Evolutionary conservation across 2,797 vertebrate genomes (phyloP).

Genomic region (Tamandua tetradactyla): DNA sequence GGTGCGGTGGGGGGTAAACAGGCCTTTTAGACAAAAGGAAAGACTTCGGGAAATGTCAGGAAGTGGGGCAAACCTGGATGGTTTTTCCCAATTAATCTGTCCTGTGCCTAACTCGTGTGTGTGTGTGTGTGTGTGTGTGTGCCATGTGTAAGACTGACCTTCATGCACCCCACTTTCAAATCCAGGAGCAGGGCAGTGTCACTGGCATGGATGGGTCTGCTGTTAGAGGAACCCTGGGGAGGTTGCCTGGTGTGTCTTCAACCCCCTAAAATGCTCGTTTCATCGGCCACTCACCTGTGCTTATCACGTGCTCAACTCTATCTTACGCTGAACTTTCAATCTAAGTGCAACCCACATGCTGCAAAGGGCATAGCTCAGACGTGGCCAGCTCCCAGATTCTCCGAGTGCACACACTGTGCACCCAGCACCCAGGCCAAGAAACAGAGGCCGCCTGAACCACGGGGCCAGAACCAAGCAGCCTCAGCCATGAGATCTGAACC

Average conservation of each 20-base stretch:
- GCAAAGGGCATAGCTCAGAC: background rate
- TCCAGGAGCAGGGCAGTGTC: background rate
- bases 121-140: no score
- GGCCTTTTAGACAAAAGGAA: background rate
- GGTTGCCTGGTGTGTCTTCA: background rate
- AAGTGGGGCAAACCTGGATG: no score
- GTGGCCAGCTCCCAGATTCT: no score
- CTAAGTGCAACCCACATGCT: background rate
- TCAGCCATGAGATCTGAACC: no score
- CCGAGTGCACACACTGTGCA: background rate
- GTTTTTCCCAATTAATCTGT: background rate
- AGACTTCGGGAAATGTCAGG: background rate
- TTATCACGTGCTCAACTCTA: background rate
- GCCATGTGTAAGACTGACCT: background rate
- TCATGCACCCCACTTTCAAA: background rate
- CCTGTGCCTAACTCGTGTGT: background rate
- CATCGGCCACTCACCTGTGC: no score
- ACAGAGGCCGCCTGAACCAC: no score
- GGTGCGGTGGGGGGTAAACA: background rate
- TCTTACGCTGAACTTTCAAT: background rate
- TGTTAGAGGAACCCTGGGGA: background rate
- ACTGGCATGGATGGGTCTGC: accelerated
- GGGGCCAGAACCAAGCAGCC: no score
- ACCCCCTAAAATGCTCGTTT: background rate
- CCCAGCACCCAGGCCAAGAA: background rate